Percentiles rank a stretch among this genome's conserved stretches.
Conservation (phyloP, 2,113 vertebrate genomes). For the Thinocorus orbignyianus region DNA sequence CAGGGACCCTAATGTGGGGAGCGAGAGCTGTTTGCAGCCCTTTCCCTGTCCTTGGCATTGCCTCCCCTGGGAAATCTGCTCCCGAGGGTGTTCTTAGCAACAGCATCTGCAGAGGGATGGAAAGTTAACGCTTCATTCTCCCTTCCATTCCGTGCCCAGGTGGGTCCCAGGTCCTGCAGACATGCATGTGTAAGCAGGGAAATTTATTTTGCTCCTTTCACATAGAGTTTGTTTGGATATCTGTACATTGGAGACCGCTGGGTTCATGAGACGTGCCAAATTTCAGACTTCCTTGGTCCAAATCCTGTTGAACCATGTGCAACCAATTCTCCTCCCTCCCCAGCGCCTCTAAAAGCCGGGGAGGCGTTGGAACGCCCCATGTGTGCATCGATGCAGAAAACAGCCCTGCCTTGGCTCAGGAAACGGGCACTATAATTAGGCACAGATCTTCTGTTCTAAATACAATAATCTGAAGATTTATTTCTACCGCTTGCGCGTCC, state of each 20-base stretch:
- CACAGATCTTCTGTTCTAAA: neutral
- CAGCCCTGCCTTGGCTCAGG: neutral
- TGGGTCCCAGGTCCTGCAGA: neutral
- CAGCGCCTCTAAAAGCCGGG: rapidly evolving
- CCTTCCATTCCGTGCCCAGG: neutral
- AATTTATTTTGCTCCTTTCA: neutral
- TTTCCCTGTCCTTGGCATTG: rapidly evolving
- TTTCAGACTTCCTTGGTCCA: constrained; percentile 10
- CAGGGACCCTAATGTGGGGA: rapidly evolving
- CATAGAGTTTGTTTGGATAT: neutral
- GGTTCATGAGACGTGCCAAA: neutral
- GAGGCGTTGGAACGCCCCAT: neutral
- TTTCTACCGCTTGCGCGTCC: rapidly evolving
- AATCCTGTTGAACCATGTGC: constrained; percentile 42
- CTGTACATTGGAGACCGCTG: neutral
- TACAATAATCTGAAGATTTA: neutral
- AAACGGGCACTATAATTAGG: neutral
- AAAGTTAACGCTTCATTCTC: rapidly evolving
- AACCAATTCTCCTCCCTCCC: constrained; percentile 36
- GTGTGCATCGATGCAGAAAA: neutral
- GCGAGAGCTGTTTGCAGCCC: rapidly evolving
- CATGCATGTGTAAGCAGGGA: rapidly evolving
- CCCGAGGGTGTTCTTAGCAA: neutral
- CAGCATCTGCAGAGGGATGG: neutral
- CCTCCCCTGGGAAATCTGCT: neutral